Conservation (phyloP, 2,888 invertebrate genomes). For the Lysandra bellargus region DNA sequence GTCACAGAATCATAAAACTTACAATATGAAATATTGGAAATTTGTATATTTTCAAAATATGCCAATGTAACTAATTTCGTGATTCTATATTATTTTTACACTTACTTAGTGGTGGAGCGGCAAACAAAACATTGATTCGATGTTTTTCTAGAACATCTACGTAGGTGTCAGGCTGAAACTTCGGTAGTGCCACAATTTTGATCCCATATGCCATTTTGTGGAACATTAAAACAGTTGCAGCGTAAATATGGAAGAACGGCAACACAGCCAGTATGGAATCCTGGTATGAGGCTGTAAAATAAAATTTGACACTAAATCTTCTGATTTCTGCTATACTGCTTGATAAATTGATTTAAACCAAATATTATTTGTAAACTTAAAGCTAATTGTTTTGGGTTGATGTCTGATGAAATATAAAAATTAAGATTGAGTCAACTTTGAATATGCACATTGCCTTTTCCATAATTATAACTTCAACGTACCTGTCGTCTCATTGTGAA, state of each 20-base stretch:
- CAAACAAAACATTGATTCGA: conserved; percentile 82
- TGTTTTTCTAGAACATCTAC: conserved; percentile 82
- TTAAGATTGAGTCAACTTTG: not conserved
- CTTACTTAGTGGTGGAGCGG: conserved; percentile 89
- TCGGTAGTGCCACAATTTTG: conserved; percentile 84
- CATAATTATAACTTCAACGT: not conserved
- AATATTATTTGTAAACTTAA: no score
- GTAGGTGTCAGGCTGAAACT: conserved; percentile 85
- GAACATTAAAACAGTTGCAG: conserved; percentile 82
- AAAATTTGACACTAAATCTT: not conserved
- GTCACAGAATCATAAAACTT: no score
- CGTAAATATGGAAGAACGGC: conserved; percentile 92
- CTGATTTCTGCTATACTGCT: no score
- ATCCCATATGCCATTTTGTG: conserved; percentile 82
- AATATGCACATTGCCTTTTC: no score
- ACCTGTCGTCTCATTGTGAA: conserved; percentile 67
- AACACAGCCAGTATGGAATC: conserved; percentile 84
- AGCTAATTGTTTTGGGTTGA: no score
- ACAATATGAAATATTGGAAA: no score
- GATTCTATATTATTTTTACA: not conserved
- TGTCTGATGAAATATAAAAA: no score
- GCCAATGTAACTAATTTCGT: not conserved
- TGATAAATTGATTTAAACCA: no score
- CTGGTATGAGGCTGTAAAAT: conserved; percentile 74
- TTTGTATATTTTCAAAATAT: not conserved